These are phyloP conservation scores for Limenitis camilla DNA, from an alignment of 2,888 invertebrate genomes.

Conservation along the genomic window DNA sequence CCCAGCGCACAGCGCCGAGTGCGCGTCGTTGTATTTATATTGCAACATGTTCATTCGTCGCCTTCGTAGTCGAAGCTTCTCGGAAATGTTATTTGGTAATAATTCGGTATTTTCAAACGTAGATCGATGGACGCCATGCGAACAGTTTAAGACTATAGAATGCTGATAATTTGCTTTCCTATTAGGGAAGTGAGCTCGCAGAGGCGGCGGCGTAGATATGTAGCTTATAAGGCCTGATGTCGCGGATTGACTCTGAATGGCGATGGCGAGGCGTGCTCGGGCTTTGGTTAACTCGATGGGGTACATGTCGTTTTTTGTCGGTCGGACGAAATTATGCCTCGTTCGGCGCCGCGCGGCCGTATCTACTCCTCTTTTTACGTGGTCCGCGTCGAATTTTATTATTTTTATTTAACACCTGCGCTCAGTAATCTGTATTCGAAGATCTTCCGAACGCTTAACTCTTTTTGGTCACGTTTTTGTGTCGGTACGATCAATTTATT, in stretches of 20 bases:
- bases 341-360: constrained; percentile 69
- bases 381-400: constrained; percentile 65
- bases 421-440: constrained; percentile 70
- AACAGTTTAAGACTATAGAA: constrained; percentile 27
- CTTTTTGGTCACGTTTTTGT: constrained; percentile 64
- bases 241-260: constrained; percentile 50
- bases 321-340: constrained; percentile 58
- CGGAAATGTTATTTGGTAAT: constrained; percentile 48
- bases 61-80: constrained; percentile 44
- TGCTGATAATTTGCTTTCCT: constrained; percentile 36
- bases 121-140: constrained; percentile 18
- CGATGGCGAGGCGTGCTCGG: constrained; percentile 41
- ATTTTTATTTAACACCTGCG: constrained; percentile 75
- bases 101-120: constrained; percentile 33
- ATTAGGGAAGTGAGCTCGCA: constrained; percentile 32
- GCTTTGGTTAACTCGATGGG: constrained; percentile 44
- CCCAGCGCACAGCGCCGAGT: constrained; percentile 17
- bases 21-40: constrained; percentile 16
- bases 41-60: constrained; percentile 15
- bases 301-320: constrained; percentile 58
- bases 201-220: constrained; percentile 6
- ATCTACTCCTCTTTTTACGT: constrained; percentile 59
- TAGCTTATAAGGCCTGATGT: constrained; percentile 45
- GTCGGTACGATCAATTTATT: constrained; percentile 59
- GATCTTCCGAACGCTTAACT: constrained; percentile 73